Evolutionary conservation across 2,888 invertebrate species (phyloP).

Genomic region (Plebejus anna): DNA sequence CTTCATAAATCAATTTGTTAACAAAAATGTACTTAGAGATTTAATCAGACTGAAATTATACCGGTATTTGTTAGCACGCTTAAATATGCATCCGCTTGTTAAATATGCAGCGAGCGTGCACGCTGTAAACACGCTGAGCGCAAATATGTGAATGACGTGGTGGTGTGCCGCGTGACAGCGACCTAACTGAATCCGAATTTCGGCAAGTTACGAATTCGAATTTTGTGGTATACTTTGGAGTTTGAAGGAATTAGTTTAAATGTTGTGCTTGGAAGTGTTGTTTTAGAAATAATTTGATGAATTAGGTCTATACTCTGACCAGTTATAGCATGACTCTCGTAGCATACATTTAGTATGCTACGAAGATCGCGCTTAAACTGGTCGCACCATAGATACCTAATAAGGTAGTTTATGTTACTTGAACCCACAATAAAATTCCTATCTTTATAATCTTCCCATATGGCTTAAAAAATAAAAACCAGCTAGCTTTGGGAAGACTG

Average conservation of each 20-base stretch:
- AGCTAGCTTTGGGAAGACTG: no score
- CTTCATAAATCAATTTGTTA: neutral
- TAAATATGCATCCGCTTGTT: conserved; percentile 28
- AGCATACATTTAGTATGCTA: no score
- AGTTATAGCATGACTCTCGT: no score
- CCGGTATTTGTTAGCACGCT: conserved; percentile 25
- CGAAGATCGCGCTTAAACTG: no score
- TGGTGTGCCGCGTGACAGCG: conserved; percentile 24
- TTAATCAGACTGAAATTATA: conserved; percentile 22
- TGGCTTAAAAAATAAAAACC: no score
- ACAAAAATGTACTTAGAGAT: conserved; percentile 9
- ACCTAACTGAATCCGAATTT: conserved; percentile 14
- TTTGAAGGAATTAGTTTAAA: neutral
- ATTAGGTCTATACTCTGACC: no score
- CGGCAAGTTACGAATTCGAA: neutral
- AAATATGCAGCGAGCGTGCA: conserved; percentile 29
- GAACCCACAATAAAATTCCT: no score
- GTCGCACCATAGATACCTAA: no score
- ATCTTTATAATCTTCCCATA: no score
- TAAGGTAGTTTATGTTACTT: no score
- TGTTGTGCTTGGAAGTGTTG: neutral
- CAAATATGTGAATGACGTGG: conserved; percentile 33
- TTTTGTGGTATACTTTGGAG: neutral
- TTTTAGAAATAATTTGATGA: neutral
- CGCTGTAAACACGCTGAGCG: conserved; percentile 33